Percentiles rank a stretch among this genome's conserved stretches.
phyloP scores from a whole-genome alignment of 2,113 vertebrate genomes.

The Paralichthys olivaceus region DNA sequence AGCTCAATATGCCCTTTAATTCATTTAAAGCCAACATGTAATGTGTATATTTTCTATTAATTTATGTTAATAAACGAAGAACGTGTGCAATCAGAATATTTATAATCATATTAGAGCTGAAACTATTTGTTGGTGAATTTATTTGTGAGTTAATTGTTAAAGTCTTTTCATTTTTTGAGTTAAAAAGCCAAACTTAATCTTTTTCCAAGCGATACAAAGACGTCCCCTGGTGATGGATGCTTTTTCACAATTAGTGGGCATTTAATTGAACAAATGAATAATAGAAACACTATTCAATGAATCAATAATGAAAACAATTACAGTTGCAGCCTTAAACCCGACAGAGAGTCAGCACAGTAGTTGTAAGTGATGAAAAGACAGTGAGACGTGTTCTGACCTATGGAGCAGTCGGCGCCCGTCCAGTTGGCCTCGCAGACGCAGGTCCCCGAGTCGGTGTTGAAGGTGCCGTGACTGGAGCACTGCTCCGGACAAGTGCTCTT shows the following conservation, averaged over 20 bases:
- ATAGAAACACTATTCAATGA: not conserved
- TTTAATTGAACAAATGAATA: too few species aligned
- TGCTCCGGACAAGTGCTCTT: constrained; percentile 96
- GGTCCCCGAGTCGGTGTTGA: constrained; percentile 90
- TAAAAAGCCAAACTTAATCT: not conserved
- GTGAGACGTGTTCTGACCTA: constrained; percentile 82
- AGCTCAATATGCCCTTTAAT: constrained; percentile 28
- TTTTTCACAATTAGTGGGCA: too few species aligned
- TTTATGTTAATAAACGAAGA: not conserved
- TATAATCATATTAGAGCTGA: constrained; percentile 10
- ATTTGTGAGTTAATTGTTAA: not conserved
- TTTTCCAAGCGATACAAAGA: too few species aligned
- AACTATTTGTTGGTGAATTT: not conserved
- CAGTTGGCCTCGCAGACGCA: constrained; percentile 94
- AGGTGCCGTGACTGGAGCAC: constrained; percentile 94
- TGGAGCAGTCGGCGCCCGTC: constrained; percentile 96
- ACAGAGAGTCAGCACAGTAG: accelerated
- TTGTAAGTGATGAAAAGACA: not conserved
- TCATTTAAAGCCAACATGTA: constrained; percentile 2
- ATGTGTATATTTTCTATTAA: not conserved
- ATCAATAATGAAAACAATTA: not conserved
- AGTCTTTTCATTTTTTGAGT: not conserved
- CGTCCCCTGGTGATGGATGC: too few species aligned
- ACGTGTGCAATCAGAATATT: not conserved
- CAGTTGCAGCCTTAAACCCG: not conserved